Evolutionary conservation across 1,140 invertebrate genomes (phyloP), one percentile per base, ranked within the genome.

Genomic region (Euura saliciscinereae): DNA sequence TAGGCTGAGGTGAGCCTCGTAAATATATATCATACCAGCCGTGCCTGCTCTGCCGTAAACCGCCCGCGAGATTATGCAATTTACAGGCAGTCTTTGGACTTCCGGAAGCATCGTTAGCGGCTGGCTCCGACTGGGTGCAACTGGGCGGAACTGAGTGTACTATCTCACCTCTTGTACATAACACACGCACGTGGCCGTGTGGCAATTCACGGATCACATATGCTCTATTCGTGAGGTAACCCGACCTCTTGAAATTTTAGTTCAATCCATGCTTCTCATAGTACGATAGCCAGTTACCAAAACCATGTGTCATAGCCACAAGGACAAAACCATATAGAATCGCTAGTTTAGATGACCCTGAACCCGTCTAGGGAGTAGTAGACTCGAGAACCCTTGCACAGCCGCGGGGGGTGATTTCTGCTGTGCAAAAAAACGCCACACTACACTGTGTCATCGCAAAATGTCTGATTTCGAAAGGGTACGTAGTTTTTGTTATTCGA

Each of bases 1-100:
- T 77, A 74, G 76, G 75, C 73, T 68, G 65, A 75, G 72, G 73
- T 73, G 73, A 79, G 79, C 75, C 73, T 59, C 51, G 3, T 59
- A n/a, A 59, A 59, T 59, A 59, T 59, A 59, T 6, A 59, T 59
- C 51, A 59, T 59, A 4, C 51, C 51, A 59, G 51, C 51, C 51
- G 13, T 11, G 51, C 51, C 13, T n/a, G 51, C 28, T 28, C 28
- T 28, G 28, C 51, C 6, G 51, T 59, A n/a, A 8, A 4, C 3
- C 51, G 51, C 51, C 51, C 51, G 51, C 51, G 51, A 59, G 51
- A 59, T 59, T 59, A 59, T 59, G 51, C 51, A 59, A 59, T 59
- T 59, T 59, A 59, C 51, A 59, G 51, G 51, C 51, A 59, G 51
- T 59, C 51, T 59, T 59, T 59, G 3, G 51, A 59, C 51, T 59